Base-by-base conservation (phyloP, 2,888 invertebrate genomes). In the Clepsis dumicolana region DNA sequence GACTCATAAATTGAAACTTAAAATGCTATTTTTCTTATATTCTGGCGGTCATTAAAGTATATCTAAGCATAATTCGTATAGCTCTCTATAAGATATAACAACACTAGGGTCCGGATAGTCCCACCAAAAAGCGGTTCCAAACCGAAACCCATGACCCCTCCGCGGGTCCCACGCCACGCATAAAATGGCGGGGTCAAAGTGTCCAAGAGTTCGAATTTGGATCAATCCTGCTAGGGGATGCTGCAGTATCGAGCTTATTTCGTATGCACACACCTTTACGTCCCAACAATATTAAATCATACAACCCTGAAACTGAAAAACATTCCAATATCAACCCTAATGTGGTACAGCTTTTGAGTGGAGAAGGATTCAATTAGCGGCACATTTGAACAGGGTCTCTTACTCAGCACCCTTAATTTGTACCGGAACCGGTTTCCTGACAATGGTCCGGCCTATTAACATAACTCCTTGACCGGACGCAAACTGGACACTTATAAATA, bases 401-500 rank as follows among this genome's bases (percentile, higher is more conserved):
- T 81, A 81, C 78, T 82, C 84, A 85, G 83, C 87, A 86, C 91
- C 92, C 92, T 87, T 90, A 90, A 92, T 90, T 88, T 87, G 85
- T 85, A 80, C 76, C 77, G 76, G 76, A 91, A 92, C 93, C 88
- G 85, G 93, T 88, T 87, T 79, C 66, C 70, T 77, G 78, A 91
- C 91, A 93, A 92, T 90, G 82, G 82, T 80, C 76, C 81, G 79
- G 82, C 79, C 79, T 86, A 91, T 92, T 93, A 91, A 82, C 93
- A 93, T 92, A 92, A 90, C 91, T 93, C 92, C 93, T 93, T 93
- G 91, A 90, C 91, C 89, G 84, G 87, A 84, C 78, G 78, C 70
- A 76, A 81, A 84, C 87, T 75, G 87, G 88, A 84, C 82, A 86
- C 86, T 89, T 86, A 92, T 92, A 87, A 91, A 91, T 92, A 93